These are phyloP conservation scores for Vanacampus margaritifer DNA, from an alignment of 2,113 vertebrate species.

Conservation along the genomic window DNA sequence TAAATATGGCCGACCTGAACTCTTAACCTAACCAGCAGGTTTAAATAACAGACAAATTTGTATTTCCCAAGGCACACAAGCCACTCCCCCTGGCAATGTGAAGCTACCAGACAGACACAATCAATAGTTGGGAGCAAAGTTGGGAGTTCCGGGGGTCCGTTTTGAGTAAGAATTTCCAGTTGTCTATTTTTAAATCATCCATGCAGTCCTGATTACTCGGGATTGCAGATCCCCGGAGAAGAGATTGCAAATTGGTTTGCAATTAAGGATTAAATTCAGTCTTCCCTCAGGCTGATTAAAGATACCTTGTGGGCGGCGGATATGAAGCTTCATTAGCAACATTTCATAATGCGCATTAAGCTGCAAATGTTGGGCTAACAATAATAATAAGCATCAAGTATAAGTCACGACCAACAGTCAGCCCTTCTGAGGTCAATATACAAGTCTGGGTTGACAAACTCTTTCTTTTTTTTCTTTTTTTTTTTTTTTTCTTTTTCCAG, in stretches of 20 bases:
- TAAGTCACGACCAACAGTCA: not conserved
- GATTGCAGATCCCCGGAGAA: slow-evolving; percentile 5
- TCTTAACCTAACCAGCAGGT: slow-evolving; percentile 33
- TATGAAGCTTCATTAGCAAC: not conserved
- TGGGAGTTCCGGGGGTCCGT: slow-evolving; percentile 29
- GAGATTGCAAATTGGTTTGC: slow-evolving; percentile 9
- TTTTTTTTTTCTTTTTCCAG: no score
- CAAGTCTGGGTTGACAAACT: not conserved
- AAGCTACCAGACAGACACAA: slow-evolving; percentile 35
- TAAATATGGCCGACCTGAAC: slow-evolving; percentile 22
- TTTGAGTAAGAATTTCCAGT: slow-evolving; percentile 14
- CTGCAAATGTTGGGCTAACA: not conserved
- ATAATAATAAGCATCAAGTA: not conserved
- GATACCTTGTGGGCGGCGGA: not conserved
- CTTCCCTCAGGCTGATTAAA: slow-evolving; percentile 6
- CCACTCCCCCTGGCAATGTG: slow-evolving; percentile 18
- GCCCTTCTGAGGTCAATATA: not conserved
- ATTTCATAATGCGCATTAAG: not conserved
- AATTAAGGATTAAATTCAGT: slow-evolving; percentile 10
- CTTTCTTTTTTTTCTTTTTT: no score
- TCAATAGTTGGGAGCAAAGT: slow-evolving; percentile 47
- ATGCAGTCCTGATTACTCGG: not conserved
- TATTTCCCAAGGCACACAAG: slow-evolving; percentile 22
- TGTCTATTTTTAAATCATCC: slow-evolving; percentile 7
- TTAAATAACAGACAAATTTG: slow-evolving; percentile 53